Base-by-base conservation (phyloP, 1,140 invertebrate species). In the Rhagoletis pomonella region DNA sequence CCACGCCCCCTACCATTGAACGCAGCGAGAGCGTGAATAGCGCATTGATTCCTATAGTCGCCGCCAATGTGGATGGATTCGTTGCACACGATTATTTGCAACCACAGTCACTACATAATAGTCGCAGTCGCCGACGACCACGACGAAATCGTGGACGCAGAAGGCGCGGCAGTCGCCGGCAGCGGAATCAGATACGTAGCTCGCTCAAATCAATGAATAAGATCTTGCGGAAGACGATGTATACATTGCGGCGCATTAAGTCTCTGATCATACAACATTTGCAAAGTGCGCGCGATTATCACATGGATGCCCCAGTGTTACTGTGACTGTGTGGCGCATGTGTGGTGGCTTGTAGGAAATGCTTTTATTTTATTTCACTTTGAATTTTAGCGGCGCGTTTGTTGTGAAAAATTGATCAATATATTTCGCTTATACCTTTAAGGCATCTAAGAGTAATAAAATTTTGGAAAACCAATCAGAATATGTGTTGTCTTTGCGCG, bases 161-260 rank as follows among this genome's bases (percentile, higher is more conserved):
- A 2, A 10, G 44, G 14, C 5, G 39, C 47, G 14, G 12, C 1
- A 10, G 67, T 73, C 19, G 10, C 5, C 39, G 42, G 4, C 44
- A 47, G 39, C 67, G 42, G 1, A 42, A 73, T 47, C 67, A 73
- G 44, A 73, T 73, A 73, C 67, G 67, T 14, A 39, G 67, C 4
- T 73, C 67, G 67, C 44, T 73, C 3, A 73, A 73, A 47, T 73
- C 67, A 73, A 73, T 73, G 67, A 73, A 73, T 17, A 73, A n/a
- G 5, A 73, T 47, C 14, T 47, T 73, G 42, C 67, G 67, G 14
- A 50, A 73, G 7, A 73, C 67, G 0, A 42, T 29, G 0, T 73
- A 73, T 50, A 73, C 67, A 14, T 12, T 73, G 42, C 39, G 67
- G 1, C 67, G 67, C 44, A 73, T 73, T n/a, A 73, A 73, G 10